Conservation (phyloP, 2,797 vertebrate species). For the Mormyrus hasselquistii region DNA sequence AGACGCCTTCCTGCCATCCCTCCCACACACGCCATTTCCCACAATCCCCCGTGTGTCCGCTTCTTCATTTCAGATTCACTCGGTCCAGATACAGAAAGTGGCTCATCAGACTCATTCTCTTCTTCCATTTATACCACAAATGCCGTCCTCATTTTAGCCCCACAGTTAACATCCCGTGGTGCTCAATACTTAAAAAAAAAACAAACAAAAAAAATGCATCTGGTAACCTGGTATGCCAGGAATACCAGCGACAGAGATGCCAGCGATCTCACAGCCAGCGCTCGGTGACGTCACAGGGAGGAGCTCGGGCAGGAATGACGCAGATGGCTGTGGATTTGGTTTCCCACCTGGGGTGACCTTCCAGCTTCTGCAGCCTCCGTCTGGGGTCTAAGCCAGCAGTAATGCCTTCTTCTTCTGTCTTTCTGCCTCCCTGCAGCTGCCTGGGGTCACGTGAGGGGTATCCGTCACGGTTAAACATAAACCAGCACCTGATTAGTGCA, state of each 20-base stretch:
- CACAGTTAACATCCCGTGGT: neutral
- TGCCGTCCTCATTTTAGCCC: neutral
- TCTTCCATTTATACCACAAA: neutral
- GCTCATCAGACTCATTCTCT: neutral
- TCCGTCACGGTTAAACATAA: neutral
- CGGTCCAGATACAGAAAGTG: neutral
- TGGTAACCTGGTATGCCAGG: conserved; percentile 1
- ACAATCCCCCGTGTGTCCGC: neutral
- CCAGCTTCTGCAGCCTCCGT: neutral
- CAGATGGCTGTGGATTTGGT: neutral
- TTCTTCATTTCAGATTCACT: neutral
- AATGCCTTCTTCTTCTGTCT: neutral
- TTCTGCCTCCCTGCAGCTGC: neutral
- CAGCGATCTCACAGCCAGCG: neutral
- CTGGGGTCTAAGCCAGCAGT: neutral
- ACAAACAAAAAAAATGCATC: neutral
- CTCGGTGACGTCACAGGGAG: neutral
- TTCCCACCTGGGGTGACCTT: conserved; percentile 2
- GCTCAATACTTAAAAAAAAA: neutral
- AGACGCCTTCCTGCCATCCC: neutral
- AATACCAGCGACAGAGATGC: neutral
- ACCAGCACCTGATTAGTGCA: neutral
- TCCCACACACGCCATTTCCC: neutral
- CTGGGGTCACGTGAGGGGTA: neutral
- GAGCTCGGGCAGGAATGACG: neutral